Evolutionary conservation across 2,888 invertebrate species (phyloP), one percentile per base, ranked within the genome.

Genomic region (Arctia plantaginis): DNA sequence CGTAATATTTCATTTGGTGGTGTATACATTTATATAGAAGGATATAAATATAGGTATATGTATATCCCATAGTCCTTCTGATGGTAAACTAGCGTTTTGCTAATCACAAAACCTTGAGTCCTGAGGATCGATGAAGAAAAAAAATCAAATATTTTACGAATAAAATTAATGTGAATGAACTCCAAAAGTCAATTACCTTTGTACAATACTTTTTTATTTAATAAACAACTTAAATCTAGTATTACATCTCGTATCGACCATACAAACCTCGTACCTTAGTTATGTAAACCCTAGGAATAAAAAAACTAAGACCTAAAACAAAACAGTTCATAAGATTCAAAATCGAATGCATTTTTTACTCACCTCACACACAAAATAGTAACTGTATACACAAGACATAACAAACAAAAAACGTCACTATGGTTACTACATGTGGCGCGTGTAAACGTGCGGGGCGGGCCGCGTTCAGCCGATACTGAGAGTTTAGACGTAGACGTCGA

Each of bases 341-440:
- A 76, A 27, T 76, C 59, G 71, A 59, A 55, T 71, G 73, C 69
- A 62, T 15, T 68, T 67, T 71, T 27, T 20, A 71, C 76, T 73
- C 47, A 76, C 76, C 76, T 71, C 68, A 71, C 68, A 68, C 55
- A 76, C 68, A 71, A 70, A 73, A 71, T 62, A 73, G 73, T 76
- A 71, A 66, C 27, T 68, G 68, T 68, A 68, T 62, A 76, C 73
- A 71, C 67, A 71, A 71, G 51, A 70, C 76, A 76, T 76, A 73
- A 76, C 76, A 76, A 76, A 73, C 67, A 71, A 73, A 73, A 75
- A 73, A 73, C 76, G 76, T 76, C 73, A 76, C 73, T 73, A 68
- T 71, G 71, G 64, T 51, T 66, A 67, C 67, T 55, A 73, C 73
- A 73, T 73, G 64, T 65, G 76, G 64, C 73, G 68, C 64, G 70